These are phyloP conservation scores for Magallana ariakensis DNA, from an alignment of 1,140 invertebrate species.

Conservation along the genomic window DNA sequence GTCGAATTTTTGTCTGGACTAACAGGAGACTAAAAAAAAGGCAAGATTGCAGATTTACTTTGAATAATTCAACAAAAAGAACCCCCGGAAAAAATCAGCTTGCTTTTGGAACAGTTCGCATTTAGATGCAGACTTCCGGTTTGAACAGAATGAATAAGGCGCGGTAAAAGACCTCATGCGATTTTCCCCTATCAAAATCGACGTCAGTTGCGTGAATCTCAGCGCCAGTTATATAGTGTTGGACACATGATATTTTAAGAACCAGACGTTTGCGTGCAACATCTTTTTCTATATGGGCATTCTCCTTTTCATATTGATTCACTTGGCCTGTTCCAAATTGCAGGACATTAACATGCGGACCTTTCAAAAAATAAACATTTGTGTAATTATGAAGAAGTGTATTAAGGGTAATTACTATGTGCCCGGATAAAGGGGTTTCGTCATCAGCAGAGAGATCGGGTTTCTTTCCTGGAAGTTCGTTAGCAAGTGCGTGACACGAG, in stretches of 20 bases:
- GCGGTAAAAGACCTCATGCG: neutral
- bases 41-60: neutral
- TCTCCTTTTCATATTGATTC: constrained; percentile 13
- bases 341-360: constrained; percentile 32
- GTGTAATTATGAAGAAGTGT: constrained; percentile 35
- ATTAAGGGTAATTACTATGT: constrained; percentile 20
- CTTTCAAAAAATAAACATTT: constrained; percentile 27
- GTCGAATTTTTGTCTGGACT: neutral
- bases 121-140: neutral
- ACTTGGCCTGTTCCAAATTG: neutral
- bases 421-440: constrained; percentile 12
- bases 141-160: neutral
- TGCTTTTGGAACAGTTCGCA: neutral
- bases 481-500: constrained; percentile 10
- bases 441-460: neutral
- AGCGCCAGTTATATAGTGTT: neutral
- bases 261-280: constrained; percentile 16
- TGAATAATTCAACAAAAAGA: constrained; percentile 6
- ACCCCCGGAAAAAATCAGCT: neutral
- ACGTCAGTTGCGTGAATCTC: neutral
- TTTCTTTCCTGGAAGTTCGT: constrained; percentile 6
- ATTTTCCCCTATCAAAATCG: neutral
- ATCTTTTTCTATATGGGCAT: neutral
- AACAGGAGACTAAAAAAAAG: neutral
- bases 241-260: neutral